Evolutionary conservation across 2,113 vertebrate genomes (phyloP).

Genomic region (Arenaria interpres): DNA sequence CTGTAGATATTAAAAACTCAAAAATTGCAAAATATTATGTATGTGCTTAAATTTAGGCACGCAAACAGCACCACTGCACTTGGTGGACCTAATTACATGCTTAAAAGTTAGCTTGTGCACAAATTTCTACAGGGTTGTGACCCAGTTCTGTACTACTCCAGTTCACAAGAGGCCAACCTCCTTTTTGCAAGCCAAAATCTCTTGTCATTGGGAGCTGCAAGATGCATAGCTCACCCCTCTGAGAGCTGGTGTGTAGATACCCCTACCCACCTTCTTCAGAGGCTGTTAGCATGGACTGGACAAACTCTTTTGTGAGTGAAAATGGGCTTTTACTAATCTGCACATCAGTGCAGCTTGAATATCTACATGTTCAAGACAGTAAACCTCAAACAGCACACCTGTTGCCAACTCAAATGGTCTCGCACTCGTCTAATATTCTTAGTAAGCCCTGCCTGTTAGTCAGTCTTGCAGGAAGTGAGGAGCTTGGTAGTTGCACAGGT

Average conservation of each 20-base stretch:
- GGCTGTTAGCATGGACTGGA: neutral
- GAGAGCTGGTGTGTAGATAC: neutral
- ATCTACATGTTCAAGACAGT: neutral
- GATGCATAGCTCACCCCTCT: neutral
- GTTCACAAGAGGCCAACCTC: constrained; percentile 18
- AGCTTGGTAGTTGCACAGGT: neutral
- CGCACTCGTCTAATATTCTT: accelerated
- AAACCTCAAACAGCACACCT: neutral
- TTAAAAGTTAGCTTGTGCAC: constrained; percentile 5
- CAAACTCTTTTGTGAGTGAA: neutral
- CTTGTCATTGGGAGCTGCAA: neutral
- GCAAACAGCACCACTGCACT: neutral
- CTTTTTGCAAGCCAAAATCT: constrained; percentile 34
- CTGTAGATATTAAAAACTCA: neutral
- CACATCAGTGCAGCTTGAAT: neutral
- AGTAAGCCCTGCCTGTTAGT: neutral
- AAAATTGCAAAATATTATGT: neutral
- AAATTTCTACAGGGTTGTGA: neutral
- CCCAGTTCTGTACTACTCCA: neutral
- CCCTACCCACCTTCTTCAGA: neutral
- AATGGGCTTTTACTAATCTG: neutral
- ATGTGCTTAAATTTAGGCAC: neutral
- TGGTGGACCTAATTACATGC: neutral
- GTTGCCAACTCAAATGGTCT: neutral
- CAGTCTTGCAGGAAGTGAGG: neutral